phyloP scores from a whole-genome alignment of 1,140 invertebrate genomes.

The Aphidius gifuensis region DNA sequence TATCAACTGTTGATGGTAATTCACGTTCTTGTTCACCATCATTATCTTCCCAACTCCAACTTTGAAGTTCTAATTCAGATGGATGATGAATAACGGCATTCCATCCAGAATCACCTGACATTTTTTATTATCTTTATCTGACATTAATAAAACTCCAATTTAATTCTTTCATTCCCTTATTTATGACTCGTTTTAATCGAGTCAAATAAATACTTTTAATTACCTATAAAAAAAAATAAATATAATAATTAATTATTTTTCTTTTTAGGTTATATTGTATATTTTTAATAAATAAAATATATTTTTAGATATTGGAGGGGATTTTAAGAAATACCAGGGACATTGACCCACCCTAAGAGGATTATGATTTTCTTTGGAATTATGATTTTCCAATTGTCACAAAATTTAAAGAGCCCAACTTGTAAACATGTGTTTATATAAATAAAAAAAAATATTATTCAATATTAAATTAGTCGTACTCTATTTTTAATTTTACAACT shows the following conservation, averaged over 20 bases:
- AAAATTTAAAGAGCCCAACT: too few species aligned
- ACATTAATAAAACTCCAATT: conserved; percentile 36
- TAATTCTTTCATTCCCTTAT: conserved; percentile 35
- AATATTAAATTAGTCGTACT: too few species aligned
- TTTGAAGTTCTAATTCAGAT: conserved; percentile 54
- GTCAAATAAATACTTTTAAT: background rate
- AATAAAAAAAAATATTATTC: too few species aligned
- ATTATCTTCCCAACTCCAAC: conserved; percentile 56
- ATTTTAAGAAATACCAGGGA: too few species aligned
- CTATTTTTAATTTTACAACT: too few species aligned
- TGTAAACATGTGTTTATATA: too few species aligned
- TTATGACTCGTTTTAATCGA: background rate
- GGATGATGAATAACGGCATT: conserved; percentile 62
- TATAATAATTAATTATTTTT: background rate
- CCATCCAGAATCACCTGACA: conserved; percentile 59
- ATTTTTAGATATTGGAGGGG: too few species aligned
- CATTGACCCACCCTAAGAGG: too few species aligned
- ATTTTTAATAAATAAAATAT: too few species aligned
- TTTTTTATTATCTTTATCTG: conserved; percentile 46
- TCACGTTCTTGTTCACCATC: conserved; percentile 61
- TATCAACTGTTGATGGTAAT: conserved; percentile 64
- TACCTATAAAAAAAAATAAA: conserved; percentile 6
- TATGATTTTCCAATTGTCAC: too few species aligned
- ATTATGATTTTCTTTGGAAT: too few species aligned
- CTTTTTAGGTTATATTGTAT: too few species aligned